Evolutionary conservation across 1,140 invertebrate genomes (phyloP), one percentile per base, ranked within the genome.

Genomic region (Cepaea nemoralis): DNA sequence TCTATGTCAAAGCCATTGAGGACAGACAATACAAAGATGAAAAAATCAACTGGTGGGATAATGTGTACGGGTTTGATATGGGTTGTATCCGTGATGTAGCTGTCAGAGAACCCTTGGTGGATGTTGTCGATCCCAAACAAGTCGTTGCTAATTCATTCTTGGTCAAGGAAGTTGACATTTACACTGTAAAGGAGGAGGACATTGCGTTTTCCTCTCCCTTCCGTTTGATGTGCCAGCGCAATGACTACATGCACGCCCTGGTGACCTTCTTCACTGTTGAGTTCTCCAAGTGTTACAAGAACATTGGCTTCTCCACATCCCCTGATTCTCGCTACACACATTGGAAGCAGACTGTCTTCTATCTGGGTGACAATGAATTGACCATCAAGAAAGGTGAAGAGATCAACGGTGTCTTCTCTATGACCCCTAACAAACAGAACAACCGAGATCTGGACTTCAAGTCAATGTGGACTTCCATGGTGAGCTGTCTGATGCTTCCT

Each of bases 31-130:
- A 99, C 92, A 99, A 99, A 91, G 98, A 99, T 91, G 98, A 99
- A 88, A 99, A 99, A 91, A 99, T 99, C 83, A 99, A 99, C 92
- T 99, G 97, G 98, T 99, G 99, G 99, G 97, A 99, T 87, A 97
- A 98, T 93, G 99, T 99, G 0, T 99, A 99, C 90, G 99, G 99
- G 55, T 99, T 99, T 91, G 96, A 99, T 90, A 99, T 99, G 99
- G 98, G 96, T 88, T 97, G 96, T 83, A 99, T 99, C 88, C 93
- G 98, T 55, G 96, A 99, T 91, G 96, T 99, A 45, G 99, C 99
- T 10, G 98, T 99, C 81, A 96, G 96, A 70, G 99, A 99, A 91
- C 99, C 99, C 0, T 92, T 99, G 1, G 98, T 99, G 0, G 99
- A 99, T 93, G 96, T 99, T 70, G 99, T 99, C 3, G 98, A 99